These are phyloP conservation scores for Myzus persicae DNA, from an alignment of 1,140 invertebrate genomes.

Conservation along the genomic window DNA sequence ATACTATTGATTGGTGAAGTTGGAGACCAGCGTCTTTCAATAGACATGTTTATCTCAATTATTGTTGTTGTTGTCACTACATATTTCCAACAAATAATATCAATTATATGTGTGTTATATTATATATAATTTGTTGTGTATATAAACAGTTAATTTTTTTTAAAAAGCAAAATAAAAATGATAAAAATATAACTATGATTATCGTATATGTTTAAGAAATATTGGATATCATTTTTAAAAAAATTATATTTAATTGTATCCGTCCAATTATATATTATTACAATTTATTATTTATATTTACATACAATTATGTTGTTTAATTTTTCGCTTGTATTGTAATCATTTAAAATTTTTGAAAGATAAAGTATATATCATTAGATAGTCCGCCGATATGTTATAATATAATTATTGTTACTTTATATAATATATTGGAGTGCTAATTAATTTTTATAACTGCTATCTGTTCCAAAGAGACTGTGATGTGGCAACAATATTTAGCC, in stretches of 20 bases:
- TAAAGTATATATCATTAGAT: conserved; percentile 35
- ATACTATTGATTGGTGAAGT: background rate
- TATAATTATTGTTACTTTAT: conserved; percentile 39
- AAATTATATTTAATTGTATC: conserved; percentile 21
- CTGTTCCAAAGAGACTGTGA: conserved; percentile 54
- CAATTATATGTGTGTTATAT: conserved; percentile 14
- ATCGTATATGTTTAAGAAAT: conserved; percentile 14
- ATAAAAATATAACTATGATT: background rate
- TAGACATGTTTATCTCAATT: conserved; percentile 15
- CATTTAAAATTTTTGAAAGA: conserved; percentile 36
- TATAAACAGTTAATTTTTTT: conserved; percentile 2
- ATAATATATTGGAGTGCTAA: conserved; percentile 26
- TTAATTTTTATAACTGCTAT: conserved; percentile 45
- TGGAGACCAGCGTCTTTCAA: background rate
- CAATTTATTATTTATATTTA: background rate
- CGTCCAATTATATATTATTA: conserved; percentile 30
- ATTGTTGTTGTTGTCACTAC: background rate
- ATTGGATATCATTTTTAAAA: background rate
- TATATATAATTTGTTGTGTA: background rate
- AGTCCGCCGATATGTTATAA: conserved; percentile 14
- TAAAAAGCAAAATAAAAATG: background rate
- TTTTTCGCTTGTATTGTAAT: conserved; percentile 37
- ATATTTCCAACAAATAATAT: conserved; percentile 20
- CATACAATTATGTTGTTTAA: background rate
- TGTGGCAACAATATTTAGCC: conserved; percentile 43